Percentiles rank a stretch among this genome's conserved stretches.
Conservation (phyloP, 2,113 vertebrate species). For the Micronycteris hirsuta region DNA sequence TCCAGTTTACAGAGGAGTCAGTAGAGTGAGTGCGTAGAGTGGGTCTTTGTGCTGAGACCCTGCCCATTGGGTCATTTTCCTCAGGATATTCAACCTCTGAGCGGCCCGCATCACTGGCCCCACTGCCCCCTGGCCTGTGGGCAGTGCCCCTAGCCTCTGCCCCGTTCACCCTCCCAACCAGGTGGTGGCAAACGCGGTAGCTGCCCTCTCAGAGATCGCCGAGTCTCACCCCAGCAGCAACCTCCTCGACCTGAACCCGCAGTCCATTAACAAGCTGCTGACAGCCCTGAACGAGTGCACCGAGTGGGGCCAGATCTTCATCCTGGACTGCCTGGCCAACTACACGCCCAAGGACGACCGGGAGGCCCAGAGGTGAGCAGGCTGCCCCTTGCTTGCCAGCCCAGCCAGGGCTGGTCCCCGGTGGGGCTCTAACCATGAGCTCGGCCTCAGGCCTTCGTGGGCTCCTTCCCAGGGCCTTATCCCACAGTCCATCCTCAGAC, state of each 20-base stretch:
- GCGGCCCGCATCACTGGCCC: not conserved
- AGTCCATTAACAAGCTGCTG: slow-evolving; percentile 98
- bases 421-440: not conserved
- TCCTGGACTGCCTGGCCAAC: slow-evolving; percentile 97
- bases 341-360: slow-evolving; percentile 97
- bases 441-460: not conserved
- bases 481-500: not conserved
- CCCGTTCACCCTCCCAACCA: slow-evolving; percentile 59
- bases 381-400: not conserved
- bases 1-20: not conserved
- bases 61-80: not conserved
- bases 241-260: slow-evolving; percentile 96
- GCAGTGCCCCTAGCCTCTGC: not conserved
- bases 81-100: not conserved
- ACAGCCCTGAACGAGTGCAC: slow-evolving; percentile 98
- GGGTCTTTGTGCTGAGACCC: not conserved
- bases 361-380: slow-evolving; percentile 95
- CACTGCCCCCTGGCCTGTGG: not conserved
- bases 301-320: slow-evolving; percentile 99
- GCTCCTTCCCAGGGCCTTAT: not conserved
- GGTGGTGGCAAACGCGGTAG: slow-evolving; percentile 98
- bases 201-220: slow-evolving; percentile 95
- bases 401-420: not conserved
- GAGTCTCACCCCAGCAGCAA: slow-evolving; percentile 99
- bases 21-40: not conserved